Evolutionary conservation across 2,797 vertebrate species (phyloP), one percentile per base, ranked within the genome.

Genomic region (Lindbergichthys nudifrons): DNA sequence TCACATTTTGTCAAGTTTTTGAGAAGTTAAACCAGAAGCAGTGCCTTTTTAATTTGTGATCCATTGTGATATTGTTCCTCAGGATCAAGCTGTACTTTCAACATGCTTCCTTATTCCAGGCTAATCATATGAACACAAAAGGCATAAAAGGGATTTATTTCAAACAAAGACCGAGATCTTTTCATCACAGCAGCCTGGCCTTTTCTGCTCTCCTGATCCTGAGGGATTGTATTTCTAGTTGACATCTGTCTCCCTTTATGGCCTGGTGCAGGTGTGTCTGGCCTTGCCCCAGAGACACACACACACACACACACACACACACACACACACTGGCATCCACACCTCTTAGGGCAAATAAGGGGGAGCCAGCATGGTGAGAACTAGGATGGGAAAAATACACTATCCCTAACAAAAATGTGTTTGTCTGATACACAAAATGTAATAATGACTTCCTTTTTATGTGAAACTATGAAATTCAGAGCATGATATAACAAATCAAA

Each of bases 231-330:
- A 54, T 86, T 81, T 86, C 77, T 42, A 69, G 60, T 77, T 48
- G 74, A 80, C 79, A 84, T 81, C 82, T 79, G 82, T 76, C 66
- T 80, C 75, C 48, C 19, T 77, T 81, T 72, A 74, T 73, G 69
- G 36, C 41, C 15, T 3, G 45, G 48, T 68, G 48, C 81, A 88
- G 89, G 87, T 92, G 83, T 65, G 79, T 64, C 43, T 41, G 53
- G 72, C 36, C 45, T 74, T 54, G 32, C 50, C 51, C 7, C 5
- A 32, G 10, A 56, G 13, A 8, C 54, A 26, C 53, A 50, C 50
- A 64, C 57, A 68, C 63, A 41, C 45, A 59, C 11, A 6, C 30
- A 53, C 23, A 58, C 39, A 45, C 36, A 1, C n/a, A 53, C 39
- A 3, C n/a, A 42, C 7, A 71, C 16, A 61, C 69, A 61, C 32